A percentile compares a stretch with the other conserved stretches of the same genome.
Conservation (phyloP, 2,888 invertebrate genomes). For the Ommatoiulus sabulosus region DNA sequence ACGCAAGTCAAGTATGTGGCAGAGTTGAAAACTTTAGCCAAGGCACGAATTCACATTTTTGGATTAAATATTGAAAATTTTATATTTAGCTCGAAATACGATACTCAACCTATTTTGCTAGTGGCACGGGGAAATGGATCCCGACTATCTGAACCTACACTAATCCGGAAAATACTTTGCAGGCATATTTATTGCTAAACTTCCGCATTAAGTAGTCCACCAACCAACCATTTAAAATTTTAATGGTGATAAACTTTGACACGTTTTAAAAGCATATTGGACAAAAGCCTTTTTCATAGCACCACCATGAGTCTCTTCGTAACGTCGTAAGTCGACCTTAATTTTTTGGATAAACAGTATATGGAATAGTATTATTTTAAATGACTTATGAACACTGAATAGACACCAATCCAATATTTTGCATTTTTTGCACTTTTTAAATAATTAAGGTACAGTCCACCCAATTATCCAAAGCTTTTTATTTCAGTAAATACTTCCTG, state of each 20-base stretch:
- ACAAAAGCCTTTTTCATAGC: background rate
- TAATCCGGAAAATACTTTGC: background rate
- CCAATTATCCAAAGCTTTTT: too few relatives aligned
- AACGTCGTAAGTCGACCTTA: background rate
- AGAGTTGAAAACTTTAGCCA: constrained; percentile 3
- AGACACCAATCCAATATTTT: too few relatives aligned
- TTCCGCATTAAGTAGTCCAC: background rate
- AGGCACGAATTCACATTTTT: background rate
- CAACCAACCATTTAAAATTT: constrained; percentile 8
- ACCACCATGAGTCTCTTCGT: background rate
- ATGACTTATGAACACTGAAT: too few relatives aligned
- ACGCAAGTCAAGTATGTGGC: background rate
- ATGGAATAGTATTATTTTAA: too few relatives aligned
- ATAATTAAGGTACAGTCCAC: too few relatives aligned
- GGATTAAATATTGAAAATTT: constrained; percentile 11
- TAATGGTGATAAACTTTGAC: constrained; percentile 30
- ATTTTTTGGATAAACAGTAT: background rate
- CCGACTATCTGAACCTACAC: background rate
- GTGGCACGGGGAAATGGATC: background rate
- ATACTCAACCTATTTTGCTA: background rate
- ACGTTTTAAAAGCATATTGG: background rate
- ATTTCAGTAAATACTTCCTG: too few relatives aligned
- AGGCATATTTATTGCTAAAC: constrained; percentile 18
- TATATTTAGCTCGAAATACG: background rate
- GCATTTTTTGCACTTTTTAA: too few relatives aligned